Percentiles rank a stretch among this genome's conserved stretches.
Conservation (phyloP, 2,113 vertebrate species). For the Blennius ocellaris region DNA sequence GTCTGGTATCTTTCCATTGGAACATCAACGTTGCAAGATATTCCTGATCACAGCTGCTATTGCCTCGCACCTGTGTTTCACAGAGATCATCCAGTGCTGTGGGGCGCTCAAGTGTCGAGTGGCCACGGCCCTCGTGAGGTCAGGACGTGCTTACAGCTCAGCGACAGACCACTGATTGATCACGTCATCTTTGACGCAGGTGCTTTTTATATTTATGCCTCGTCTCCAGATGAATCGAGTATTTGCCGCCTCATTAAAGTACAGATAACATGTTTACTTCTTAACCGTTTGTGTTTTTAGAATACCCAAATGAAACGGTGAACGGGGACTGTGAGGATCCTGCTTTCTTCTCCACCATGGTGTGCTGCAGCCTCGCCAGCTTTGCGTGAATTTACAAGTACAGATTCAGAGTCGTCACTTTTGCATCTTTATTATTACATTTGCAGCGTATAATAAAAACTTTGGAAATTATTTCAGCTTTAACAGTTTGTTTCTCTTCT, state of each 20-base stretch:
- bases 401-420: no score
- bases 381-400: constrained; percentile 63
- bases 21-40: no score
- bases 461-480: no score
- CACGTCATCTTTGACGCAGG: constrained; percentile 84
- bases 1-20: no score
- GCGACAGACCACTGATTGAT: constrained; percentile 84
- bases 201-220: constrained; percentile 53
- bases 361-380: constrained; percentile 75
- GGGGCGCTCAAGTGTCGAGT: constrained; percentile 90
- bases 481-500: no score
- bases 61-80: constrained; percentile 5
- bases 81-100: constrained; percentile 88
- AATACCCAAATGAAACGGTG: constrained; percentile 78
- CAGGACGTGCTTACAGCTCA: constrained; percentile 89
- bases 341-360: constrained; percentile 80
- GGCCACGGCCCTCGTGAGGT: constrained; percentile 87
- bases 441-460: no score
- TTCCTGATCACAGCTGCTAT: no score
- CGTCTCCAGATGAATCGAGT: neutral
- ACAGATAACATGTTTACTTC: neutral
- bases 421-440: constrained; percentile 22
- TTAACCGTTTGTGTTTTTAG: constrained; percentile 30
- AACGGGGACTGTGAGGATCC: constrained; percentile 73
- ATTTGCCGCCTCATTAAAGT: neutral